Conservation (phyloP, 1,140 invertebrate genomes). For the Drosophila micromelanica region DNA sequence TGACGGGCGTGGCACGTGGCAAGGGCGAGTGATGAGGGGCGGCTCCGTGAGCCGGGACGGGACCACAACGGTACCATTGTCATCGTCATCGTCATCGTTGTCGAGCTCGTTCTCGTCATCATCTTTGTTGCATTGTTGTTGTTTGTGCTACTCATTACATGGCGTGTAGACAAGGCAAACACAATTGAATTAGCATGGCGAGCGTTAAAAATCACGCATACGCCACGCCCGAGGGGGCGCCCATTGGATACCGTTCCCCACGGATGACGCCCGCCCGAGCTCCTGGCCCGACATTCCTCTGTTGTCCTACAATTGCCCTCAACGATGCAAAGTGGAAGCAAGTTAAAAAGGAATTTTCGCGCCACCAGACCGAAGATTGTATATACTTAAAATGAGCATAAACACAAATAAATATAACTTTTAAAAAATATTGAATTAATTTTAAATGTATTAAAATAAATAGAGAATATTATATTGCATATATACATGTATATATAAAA, state of each 20-base stretch:
- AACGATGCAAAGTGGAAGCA: constrained; percentile 48
- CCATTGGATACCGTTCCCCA: constrained; percentile 27
- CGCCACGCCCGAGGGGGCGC: constrained; percentile 50
- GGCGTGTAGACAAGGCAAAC: constrained; percentile 79
- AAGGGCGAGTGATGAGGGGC: background rate
- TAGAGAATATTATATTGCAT: no score
- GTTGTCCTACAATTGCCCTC: constrained; percentile 78
- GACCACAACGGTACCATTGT: constrained; percentile 41
- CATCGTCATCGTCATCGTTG: constrained; percentile 55
- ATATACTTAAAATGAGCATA: constrained; percentile 4
- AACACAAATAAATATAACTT: background rate
- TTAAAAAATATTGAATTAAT: no score
- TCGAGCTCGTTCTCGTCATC: constrained; percentile 36
- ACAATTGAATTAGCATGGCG: constrained; percentile 82
- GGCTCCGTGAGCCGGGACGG: constrained; percentile 35
- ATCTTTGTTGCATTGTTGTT: constrained; percentile 42
- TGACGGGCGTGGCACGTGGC: constrained; percentile 59
- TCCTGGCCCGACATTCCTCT: constrained; percentile 21
- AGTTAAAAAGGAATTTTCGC: background rate
- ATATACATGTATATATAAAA: no score
- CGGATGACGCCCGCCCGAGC: constrained; percentile 25
- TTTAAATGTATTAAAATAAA: no score
- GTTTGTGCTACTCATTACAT: constrained; percentile 81
- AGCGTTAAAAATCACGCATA: constrained; percentile 78
- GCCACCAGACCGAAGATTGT: constrained; percentile 9